These are phyloP conservation scores for Campoplex nolae DNA, from an alignment of 2,888 invertebrate species.

Conservation along the genomic window DNA sequence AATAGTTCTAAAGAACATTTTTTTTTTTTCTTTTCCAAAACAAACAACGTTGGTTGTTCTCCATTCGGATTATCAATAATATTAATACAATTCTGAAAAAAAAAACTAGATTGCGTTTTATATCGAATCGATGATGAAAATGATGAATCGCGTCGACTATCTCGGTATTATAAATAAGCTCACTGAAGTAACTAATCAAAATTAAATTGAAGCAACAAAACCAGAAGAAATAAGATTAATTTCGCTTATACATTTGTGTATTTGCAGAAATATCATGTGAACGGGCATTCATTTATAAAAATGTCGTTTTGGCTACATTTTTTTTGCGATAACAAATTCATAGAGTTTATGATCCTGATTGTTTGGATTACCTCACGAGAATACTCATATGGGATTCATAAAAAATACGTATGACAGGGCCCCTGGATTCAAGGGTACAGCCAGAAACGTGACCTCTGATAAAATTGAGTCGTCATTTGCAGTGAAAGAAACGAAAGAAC, in stretches of 20 bases:
- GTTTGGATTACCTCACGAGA: constrained; percentile 23
- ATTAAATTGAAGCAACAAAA: background rate
- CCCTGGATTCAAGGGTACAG: constrained; percentile 47
- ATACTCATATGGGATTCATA: constrained; percentile 9
- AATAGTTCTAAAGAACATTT: background rate
- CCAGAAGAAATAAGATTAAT: too few species aligned
- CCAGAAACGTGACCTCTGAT: constrained; percentile 53
- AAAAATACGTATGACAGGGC: constrained; percentile 2
- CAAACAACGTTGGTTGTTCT: background rate
- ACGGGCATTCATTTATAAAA: background rate
- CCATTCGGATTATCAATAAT: background rate
- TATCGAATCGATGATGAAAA: too few species aligned
- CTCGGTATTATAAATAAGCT: background rate
- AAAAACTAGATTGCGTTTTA: too few species aligned
- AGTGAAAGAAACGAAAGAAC: constrained; percentile 10
- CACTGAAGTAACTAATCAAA: background rate
- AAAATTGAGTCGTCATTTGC: constrained; percentile 34
- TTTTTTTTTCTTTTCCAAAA: background rate
- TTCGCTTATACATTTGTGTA: background rate
- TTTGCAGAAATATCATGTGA: background rate
- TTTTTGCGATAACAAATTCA: background rate
- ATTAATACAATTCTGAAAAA: too few species aligned
- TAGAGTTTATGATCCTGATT: background rate
- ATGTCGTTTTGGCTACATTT: background rate
- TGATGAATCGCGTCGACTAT: background rate